Conservation (phyloP, 2,888 invertebrate species). For the Eudemis profundana region DNA sequence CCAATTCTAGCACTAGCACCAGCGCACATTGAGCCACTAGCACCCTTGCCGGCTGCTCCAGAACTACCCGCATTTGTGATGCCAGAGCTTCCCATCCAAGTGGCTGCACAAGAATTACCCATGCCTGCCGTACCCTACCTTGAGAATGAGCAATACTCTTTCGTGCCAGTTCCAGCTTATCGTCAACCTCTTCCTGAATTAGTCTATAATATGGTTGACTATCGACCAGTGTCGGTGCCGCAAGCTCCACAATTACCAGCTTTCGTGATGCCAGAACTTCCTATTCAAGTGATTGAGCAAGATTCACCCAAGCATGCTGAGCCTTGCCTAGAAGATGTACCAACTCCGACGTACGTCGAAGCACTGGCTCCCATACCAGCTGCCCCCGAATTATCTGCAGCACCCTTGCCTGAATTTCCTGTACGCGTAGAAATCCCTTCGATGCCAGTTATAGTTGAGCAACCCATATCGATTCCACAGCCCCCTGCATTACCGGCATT, state of each 20-base stretch:
- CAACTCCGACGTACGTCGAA: slow-evolving; percentile 10
- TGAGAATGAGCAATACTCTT: not conserved
- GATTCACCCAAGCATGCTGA: not conserved
- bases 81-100: not conserved
- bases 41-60: not conserved
- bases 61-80: not conserved
- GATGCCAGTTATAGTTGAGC: not conserved
- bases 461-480: slow-evolving; percentile 40
- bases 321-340: slow-evolving; percentile 10
- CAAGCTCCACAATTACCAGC: slow-evolving; percentile 44
- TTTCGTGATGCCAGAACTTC: slow-evolving; percentile 28
- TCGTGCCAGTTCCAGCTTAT: not conserved
- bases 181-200: slow-evolving; percentile 6
- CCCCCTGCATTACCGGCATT: slow-evolving; percentile 50
- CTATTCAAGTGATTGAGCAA: slow-evolving; percentile 3
- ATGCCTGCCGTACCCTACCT: not conserved
- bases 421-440: not conserved
- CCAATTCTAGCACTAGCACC: not conserved
- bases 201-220: slow-evolving; percentile 15
- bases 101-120: not conserved
- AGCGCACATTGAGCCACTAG: not conserved
- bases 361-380: slow-evolving; percentile 12
- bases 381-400: slow-evolving; percentile 26
- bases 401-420: slow-evolving; percentile 12
- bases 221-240: slow-evolving; percentile 39